These are phyloP conservation scores for Pandemis heparana DNA, from an alignment of 2,888 invertebrate genomes.

Conservation along the genomic window DNA sequence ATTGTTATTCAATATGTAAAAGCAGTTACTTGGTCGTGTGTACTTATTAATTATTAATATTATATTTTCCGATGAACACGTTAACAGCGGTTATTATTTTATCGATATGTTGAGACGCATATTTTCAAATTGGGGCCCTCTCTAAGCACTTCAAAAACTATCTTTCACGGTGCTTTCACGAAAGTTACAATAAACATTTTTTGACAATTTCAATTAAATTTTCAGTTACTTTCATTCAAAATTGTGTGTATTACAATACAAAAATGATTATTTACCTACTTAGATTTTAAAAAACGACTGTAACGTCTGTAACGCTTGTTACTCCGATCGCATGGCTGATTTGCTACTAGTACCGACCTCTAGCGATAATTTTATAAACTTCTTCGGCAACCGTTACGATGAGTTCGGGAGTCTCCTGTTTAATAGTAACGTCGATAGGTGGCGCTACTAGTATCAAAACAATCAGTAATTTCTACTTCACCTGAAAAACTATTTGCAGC, in stretches of 20 bases:
- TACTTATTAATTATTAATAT: too few relatives aligned
- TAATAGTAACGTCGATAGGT: constrained; percentile 15
- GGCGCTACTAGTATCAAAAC: constrained; percentile 23
- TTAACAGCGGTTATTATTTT: not conserved
- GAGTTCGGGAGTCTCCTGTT: not conserved
- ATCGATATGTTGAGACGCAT: not conserved
- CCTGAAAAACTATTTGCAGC: too few relatives aligned
- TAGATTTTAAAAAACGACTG: too few relatives aligned
- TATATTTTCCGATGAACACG: not conserved
- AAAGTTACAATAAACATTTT: too few relatives aligned
- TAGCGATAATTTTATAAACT: constrained; percentile 4
- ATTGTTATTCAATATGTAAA: too few relatives aligned
- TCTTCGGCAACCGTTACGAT: not conserved
- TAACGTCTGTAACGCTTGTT: not conserved
- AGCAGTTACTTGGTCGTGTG: too few relatives aligned
- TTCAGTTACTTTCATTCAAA: not conserved
- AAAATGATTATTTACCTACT: too few relatives aligned
- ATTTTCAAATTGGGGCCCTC: not conserved
- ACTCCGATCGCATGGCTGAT: not conserved
- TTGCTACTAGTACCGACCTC: constrained; percentile 6
- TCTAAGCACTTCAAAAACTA: not conserved
- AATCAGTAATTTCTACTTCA: not conserved
- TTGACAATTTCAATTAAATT: too few relatives aligned
- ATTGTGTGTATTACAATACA: not conserved
- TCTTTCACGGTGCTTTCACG: too few relatives aligned